Base-by-base conservation (phyloP, 2,888 invertebrate genomes). In the Yponomeuta malinellus region DNA sequence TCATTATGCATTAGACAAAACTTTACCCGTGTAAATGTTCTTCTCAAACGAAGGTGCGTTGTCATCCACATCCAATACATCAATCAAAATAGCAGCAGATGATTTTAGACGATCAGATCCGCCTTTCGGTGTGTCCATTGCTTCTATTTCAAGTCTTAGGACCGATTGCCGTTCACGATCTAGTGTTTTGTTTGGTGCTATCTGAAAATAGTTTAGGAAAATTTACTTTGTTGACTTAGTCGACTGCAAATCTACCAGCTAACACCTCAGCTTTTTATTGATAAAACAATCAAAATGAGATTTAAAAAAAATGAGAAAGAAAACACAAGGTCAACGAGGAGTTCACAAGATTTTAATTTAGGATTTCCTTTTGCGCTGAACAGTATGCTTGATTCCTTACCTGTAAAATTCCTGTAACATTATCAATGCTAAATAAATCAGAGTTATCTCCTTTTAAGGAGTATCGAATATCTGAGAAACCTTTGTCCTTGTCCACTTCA, bases 41-140 rank as follows among this genome's bases (percentile, higher is more conserved):
- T 94, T 94, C 3, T 93, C 93, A 79, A 96, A 96, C 1, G 84
- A 83, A 0, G 96, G 97, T 0, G 95, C 92, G 79, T 96, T 96
- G 76, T 97, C 97, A 77, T 97, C 96, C 0, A 96, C 95, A 78
- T 97, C 96, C 0, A 95, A 83, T 0, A 96, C 94, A 77, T 96
- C 95, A 10, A 96, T 93, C 0, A 93, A 88, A 12, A 96, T 93
- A 75, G 94, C 92, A 0, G 94, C 95, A 2, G 94, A 88, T 0
- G 95, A 93, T 74, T 94, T 94, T 52, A 94, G 91, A 72, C 95
- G 94, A 70, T 95, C 95, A 0, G 94, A 94, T 1, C 95, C 95
- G 5, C 95, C 95, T 59, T 89, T 89, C 0, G 96, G 96, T 29
- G 95, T 95, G 79, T 97, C 97, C 63, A 94, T 93, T 0, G 97